Evolutionary conservation across 2,113 vertebrate species (phyloP).

Genomic region (Cacatua alba): DNA sequence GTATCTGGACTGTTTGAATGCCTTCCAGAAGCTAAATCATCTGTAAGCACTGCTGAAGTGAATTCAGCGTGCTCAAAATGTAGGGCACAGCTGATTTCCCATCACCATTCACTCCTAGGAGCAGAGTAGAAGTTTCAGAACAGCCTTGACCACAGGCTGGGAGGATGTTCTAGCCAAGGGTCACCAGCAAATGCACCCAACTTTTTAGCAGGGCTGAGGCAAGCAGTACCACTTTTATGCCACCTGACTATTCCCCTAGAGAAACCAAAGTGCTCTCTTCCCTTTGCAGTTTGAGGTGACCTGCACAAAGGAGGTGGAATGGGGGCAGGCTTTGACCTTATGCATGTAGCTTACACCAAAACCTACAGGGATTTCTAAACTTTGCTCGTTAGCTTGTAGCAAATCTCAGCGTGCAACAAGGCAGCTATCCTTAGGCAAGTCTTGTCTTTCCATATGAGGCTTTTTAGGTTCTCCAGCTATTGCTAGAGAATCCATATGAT

Average conservation of each 20-base stretch:
- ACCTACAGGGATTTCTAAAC: neutral
- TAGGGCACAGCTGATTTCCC: neutral
- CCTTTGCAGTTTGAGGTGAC: neutral
- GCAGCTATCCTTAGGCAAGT: neutral
- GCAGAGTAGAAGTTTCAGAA: neutral
- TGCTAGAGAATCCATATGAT: neutral
- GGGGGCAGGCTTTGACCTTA: neutral
- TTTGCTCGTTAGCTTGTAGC: neutral
- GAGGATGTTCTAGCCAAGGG: neutral
- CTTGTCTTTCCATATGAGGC: neutral
- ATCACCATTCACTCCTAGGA: neutral
- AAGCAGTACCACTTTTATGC: neutral
- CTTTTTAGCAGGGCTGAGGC: neutral
- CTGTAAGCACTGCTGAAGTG: neutral
- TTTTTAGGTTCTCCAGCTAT: neutral
- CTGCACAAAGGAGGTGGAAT: neutral
- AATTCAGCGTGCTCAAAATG: neutral
- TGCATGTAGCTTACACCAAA: neutral
- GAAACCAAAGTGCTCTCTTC: neutral
- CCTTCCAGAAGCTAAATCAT: conserved; percentile 10
- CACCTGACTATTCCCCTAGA: neutral
- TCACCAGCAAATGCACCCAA: neutral
- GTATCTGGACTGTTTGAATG: neutral
- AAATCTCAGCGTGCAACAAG: neutral
- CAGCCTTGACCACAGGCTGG: neutral